Evolutionary conservation across 2,797 vertebrate genomes (phyloP).

Genomic region (Pseudotriccus pelzelni): DNA sequence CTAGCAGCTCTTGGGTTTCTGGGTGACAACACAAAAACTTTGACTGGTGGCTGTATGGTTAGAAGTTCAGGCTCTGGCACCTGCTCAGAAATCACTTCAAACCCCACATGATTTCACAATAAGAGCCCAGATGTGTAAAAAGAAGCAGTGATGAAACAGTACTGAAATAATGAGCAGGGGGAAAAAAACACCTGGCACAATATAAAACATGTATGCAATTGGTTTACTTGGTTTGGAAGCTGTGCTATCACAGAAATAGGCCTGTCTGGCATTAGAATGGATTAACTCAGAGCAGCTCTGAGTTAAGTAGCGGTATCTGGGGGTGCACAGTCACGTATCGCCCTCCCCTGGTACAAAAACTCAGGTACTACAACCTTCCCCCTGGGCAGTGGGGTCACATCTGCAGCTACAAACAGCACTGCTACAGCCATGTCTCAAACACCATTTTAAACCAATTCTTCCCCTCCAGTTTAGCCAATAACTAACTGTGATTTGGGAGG

Average conservation of each 20-base stretch:
- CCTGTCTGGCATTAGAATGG: background rate
- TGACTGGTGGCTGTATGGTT: background rate
- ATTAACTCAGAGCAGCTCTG: too few relatives aligned
- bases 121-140: background rate
- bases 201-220: background rate
- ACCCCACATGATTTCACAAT: background rate
- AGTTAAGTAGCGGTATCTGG: background rate
- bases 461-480: background rate
- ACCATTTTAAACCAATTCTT: background rate
- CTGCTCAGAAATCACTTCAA: background rate
- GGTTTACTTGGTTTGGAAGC: background rate
- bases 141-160: background rate
- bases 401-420: background rate
- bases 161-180: background rate
- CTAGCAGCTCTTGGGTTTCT: background rate
- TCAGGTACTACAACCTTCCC: too few relatives aligned
- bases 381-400: background rate
- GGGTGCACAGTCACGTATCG: background rate
- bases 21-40: background rate
- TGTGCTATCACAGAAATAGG: background rate
- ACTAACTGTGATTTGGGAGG: too few relatives aligned
- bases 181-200: rapidly evolving
- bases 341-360: background rate
- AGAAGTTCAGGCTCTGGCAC: background rate
- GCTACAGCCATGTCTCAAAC: background rate